Percentiles rank a stretch among this genome's conserved stretches.
These are phyloP conservation scores for Phaethornis superciliosus DNA, from an alignment of 2,113 vertebrate species.

Conservation along the genomic window DNA sequence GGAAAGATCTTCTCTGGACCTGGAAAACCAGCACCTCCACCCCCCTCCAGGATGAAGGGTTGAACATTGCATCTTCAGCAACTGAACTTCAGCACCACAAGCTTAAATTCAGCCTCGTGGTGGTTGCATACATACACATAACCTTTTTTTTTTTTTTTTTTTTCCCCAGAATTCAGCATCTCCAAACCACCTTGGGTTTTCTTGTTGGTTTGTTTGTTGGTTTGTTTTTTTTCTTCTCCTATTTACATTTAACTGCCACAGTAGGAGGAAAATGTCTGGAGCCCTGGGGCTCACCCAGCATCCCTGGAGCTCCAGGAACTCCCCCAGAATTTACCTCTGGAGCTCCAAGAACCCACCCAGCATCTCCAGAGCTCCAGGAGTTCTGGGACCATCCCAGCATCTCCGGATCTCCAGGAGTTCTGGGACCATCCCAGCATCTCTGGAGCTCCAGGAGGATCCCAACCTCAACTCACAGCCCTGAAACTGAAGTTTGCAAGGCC, in stretches of 20 bases:
- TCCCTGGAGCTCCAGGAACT: no score
- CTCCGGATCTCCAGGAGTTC: no score
- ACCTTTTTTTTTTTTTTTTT: not conserved
- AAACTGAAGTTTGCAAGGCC: rapidly evolving
- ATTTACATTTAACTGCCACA: rapidly evolving
- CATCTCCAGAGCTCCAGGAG: no score
- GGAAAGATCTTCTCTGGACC: not conserved
- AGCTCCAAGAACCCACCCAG: no score
- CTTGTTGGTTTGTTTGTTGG: no score
- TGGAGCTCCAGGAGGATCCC: not conserved
- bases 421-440: not conserved
- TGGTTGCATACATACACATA: rapidly evolving
- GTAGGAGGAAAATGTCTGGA: not conserved
- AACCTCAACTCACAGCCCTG: not conserved
- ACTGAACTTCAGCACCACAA: not conserved
- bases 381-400: no score
- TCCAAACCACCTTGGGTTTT: not conserved
- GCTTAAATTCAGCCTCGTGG: not conserved
- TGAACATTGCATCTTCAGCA: not conserved
- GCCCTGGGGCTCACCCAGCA: no score
- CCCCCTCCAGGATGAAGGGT: rapidly evolving
- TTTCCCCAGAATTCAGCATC: not conserved
- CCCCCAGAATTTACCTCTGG: no score
- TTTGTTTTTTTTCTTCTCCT: no score
- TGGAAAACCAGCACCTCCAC: not conserved